phyloP scores from a whole-genome alignment of 2,888 invertebrate genomes.

The Tipula unca region DNA sequence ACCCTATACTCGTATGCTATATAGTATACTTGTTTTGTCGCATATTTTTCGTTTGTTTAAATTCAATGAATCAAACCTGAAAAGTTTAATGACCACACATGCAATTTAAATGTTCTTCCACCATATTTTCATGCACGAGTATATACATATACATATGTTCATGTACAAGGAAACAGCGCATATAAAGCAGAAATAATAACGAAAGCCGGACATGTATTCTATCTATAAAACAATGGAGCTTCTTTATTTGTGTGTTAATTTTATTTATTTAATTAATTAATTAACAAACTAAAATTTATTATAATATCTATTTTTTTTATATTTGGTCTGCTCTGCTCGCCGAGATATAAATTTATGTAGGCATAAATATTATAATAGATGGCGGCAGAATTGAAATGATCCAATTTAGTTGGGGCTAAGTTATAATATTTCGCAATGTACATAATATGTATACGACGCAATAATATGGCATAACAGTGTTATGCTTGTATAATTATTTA shows the following conservation, averaged over 20 bases:
- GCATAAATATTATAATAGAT: not conserved
- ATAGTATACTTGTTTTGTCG: not conserved
- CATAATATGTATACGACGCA: too few relatives aligned
- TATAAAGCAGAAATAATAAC: not conserved
- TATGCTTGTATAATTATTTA: not conserved
- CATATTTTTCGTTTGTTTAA: not conserved
- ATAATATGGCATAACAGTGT: not conserved
- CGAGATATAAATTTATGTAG: not conserved
- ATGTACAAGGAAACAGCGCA: not conserved
- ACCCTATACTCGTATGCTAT: not conserved
- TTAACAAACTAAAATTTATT: not conserved
- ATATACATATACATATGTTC: not conserved
- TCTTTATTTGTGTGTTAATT: not conserved
- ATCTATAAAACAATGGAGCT: not conserved
- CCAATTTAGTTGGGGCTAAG: not conserved
- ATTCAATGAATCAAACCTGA: not conserved
- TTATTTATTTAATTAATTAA: not conserved
- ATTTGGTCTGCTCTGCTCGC: not conserved
- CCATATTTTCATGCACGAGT: not conserved
- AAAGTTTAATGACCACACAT: conserved; percentile 14
- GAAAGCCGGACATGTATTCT: conserved; percentile 8
- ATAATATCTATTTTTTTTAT: not conserved
- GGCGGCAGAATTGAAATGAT: not conserved
- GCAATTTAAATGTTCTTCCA: not conserved
- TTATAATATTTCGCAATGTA: not conserved